Evolutionary conservation across 2,113 vertebrate genomes (phyloP).

Genomic region (Esox niger): DNA sequence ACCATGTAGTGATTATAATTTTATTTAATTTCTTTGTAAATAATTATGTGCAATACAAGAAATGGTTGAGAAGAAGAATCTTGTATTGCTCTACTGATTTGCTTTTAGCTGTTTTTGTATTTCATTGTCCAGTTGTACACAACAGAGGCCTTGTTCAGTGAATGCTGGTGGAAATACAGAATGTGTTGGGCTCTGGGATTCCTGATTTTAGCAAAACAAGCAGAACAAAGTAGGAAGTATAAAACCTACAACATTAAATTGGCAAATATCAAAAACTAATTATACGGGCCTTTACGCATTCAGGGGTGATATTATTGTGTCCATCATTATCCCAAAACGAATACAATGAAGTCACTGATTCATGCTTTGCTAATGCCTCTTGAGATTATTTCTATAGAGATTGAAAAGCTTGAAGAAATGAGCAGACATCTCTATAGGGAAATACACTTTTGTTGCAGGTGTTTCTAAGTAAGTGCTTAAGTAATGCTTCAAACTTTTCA

Average conservation of each 20-base stretch:
- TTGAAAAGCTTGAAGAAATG: conserved; percentile 12
- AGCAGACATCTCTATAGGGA: conserved; percentile 3
- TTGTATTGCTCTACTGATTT: conserved; percentile 29
- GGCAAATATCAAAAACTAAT: conserved; percentile 49
- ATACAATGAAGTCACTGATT: not conserved
- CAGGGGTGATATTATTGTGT: conserved; percentile 11
- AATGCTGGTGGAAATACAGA: conserved; percentile 43
- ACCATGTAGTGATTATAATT: no score
- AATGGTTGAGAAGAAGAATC: not conserved
- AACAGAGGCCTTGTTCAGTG: conserved; percentile 50
- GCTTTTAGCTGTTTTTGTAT: conserved; percentile 40
- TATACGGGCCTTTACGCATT: conserved; percentile 31
- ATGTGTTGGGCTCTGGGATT: conserved; percentile 52
- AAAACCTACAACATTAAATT: conserved; percentile 32
- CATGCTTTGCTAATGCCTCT: not conserved
- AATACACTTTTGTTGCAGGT: not conserved
- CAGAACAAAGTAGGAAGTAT: conserved; percentile 31
- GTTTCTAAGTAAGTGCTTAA: not conserved
- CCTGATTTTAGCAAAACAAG: conserved; percentile 43
- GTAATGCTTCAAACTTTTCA: conserved; percentile 1
- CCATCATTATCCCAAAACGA: not conserved
- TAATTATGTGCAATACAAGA: not conserved
- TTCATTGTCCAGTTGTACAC: conserved; percentile 51
- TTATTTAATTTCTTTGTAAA: not conserved
- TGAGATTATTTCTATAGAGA: not conserved